phyloP scores from a whole-genome alignment of 2,797 vertebrate species.

The Danio aesculapii region DNA sequence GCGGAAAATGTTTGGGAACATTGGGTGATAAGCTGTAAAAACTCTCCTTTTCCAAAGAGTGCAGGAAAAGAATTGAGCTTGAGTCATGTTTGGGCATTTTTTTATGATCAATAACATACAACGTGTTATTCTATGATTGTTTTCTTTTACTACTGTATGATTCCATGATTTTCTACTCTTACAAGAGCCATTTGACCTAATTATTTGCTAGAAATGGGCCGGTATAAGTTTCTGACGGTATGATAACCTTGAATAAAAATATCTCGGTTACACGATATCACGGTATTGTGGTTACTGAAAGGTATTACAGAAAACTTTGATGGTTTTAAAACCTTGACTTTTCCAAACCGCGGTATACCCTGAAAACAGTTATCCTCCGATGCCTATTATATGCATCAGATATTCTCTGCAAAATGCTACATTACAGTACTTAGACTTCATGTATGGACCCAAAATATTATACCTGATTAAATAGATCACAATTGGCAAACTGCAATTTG shows the following conservation, averaged over 20 bases:
- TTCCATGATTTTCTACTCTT: neutral
- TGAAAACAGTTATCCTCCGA: too few relatives aligned
- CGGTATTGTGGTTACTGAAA: too few relatives aligned
- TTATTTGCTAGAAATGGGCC: too few relatives aligned
- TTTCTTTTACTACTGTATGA: too few relatives aligned
- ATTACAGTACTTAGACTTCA: neutral
- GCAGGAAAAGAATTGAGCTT: neutral
- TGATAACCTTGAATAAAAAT: too few relatives aligned
- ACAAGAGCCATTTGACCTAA: neutral
- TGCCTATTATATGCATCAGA: too few relatives aligned
- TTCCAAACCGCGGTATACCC: too few relatives aligned
- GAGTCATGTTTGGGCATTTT: neutral
- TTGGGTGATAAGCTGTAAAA: neutral
- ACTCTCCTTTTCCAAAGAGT: neutral
- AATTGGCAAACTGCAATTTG: neutral
- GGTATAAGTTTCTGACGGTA: too few relatives aligned
- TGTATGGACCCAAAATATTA: neutral
- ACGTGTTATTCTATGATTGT: neutral
- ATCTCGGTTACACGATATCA: too few relatives aligned
- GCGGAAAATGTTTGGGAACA: neutral
- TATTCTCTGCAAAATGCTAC: neutral
- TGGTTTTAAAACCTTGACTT: too few relatives aligned
- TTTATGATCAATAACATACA: neutral
- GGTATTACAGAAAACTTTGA: too few relatives aligned
- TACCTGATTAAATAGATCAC: neutral